Evolutionary conservation across 2,797 vertebrate genomes (phyloP).

Genomic region (Dicrostonyx torquatus): DNA sequence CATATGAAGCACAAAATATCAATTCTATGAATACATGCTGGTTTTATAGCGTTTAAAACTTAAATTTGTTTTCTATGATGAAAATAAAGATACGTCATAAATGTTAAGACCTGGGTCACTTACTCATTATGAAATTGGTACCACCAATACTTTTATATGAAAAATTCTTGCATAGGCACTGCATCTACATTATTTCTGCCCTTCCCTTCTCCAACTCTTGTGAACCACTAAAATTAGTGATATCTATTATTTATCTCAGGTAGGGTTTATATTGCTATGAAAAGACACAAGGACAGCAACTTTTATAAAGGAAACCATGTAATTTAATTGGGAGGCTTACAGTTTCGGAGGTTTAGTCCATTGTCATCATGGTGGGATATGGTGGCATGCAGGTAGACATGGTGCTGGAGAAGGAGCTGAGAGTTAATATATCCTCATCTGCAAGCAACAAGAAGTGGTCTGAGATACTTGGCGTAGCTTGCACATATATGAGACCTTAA

Average conservation of each 20-base stretch:
- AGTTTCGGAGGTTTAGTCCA: not conserved
- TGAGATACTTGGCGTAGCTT: not conserved
- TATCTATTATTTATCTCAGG: not conserved
- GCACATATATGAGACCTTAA: not conserved
- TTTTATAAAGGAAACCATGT: not conserved
- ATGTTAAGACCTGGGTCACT: not conserved
- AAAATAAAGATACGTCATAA: constrained; percentile 19
- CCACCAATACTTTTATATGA: not conserved
- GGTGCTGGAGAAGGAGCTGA: not conserved
- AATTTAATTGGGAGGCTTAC: not conserved
- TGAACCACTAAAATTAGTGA: not conserved
- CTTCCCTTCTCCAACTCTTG: not conserved
- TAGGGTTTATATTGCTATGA: not conserved
- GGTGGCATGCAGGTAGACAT: not conserved
- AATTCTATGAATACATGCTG: constrained; percentile 30
- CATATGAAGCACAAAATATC: constrained; percentile 33
- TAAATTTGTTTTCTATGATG: not conserved
- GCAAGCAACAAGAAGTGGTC: not conserved
- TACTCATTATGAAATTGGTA: not conserved
- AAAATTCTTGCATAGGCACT: not conserved
- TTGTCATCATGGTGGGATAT: not conserved
- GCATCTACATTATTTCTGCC: not conserved
- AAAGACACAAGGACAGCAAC: not conserved
- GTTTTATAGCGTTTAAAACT: constrained; percentile 1
- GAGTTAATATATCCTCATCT: not conserved